These are phyloP conservation scores for Phoenoteleia sp. DNA, from an alignment of 2,888 invertebrate species.

Conservation along the genomic window DNA sequence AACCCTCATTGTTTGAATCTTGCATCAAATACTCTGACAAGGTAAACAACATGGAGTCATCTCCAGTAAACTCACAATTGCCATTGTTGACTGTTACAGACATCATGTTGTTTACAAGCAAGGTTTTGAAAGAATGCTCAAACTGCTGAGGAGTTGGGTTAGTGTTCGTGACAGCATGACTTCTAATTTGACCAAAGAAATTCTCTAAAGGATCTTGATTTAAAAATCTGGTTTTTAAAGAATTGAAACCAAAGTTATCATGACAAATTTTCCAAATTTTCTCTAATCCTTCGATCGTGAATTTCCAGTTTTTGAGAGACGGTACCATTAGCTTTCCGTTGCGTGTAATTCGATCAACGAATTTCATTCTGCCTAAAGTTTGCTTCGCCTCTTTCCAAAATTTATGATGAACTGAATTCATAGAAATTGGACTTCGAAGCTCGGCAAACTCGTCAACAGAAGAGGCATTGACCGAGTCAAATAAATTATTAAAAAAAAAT, in stretches of 20 bases:
- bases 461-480: constrained; percentile 3
- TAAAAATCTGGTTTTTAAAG: background rate
- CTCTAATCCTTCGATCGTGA: constrained; percentile 11
- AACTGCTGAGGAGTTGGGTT: constrained; percentile 26
- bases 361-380: background rate
- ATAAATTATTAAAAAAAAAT: constrained; percentile 27
- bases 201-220: constrained; percentile 35
- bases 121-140: background rate
- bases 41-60: background rate
- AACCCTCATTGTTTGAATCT: too few relatives aligned
- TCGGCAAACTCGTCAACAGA: background rate
- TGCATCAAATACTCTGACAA: background rate
- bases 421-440: background rate
- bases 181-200: constrained; percentile 21
- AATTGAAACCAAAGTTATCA: background rate
- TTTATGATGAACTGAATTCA: background rate
- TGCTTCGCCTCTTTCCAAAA: constrained; percentile 11
- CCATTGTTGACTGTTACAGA: background rate
- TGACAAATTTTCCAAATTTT: constrained; percentile 4
- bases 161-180: background rate
- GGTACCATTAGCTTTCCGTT: background rate
- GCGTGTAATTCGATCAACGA: background rate
- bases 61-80: constrained; percentile 2
- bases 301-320: constrained; percentile 18
- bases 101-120: background rate